A percentile compares a stretch with the other conserved stretches of the same genome.
Evolutionary conservation across 2,797 vertebrate genomes (phyloP).

Genomic region (Neomorphus geoffroyi): DNA sequence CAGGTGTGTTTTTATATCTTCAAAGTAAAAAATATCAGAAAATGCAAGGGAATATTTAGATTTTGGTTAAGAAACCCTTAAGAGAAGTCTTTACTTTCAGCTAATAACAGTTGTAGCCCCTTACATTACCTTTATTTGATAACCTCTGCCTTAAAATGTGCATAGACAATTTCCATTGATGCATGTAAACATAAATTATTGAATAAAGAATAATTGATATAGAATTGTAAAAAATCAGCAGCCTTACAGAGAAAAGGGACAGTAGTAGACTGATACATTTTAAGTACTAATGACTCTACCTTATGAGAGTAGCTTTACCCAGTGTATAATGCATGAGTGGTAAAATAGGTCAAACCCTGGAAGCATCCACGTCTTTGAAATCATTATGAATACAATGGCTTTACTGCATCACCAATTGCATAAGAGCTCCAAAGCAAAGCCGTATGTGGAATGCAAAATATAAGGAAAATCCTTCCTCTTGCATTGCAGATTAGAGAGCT

Average conservation of each 20-base stretch:
- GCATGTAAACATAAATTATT: conserved; percentile 39
- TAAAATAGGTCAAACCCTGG: conserved; percentile 73
- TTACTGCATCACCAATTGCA: conserved; percentile 69
- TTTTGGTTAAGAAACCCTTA: not conserved
- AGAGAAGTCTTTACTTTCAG: not conserved
- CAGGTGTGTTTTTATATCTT: not conserved
- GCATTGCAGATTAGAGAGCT: conserved; percentile 22
- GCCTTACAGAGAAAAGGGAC: conserved; percentile 51
- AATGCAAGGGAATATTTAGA: not conserved
- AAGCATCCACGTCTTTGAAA: conserved; percentile 69
- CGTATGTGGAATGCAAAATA: conserved; percentile 61
- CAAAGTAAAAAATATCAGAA: not conserved
- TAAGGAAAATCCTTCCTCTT: conserved; percentile 63
- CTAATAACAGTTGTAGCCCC: not conserved
- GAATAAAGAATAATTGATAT: conserved; percentile 39
- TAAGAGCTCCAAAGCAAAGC: conserved; percentile 66
- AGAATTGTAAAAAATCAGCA: conserved; percentile 54
- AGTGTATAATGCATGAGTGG: conserved; percentile 65
- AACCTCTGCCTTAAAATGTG: conserved; percentile 4
- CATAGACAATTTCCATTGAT: conserved; percentile 17
- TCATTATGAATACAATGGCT: conserved; percentile 72
- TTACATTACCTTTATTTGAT: not conserved
- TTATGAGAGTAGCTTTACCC: conserved; percentile 53
- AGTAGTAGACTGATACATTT: conserved; percentile 43
- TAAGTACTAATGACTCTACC: conserved; percentile 63